phyloP scores from a whole-genome alignment of 1,140 invertebrate species.

The Phortica variegata region DNA sequence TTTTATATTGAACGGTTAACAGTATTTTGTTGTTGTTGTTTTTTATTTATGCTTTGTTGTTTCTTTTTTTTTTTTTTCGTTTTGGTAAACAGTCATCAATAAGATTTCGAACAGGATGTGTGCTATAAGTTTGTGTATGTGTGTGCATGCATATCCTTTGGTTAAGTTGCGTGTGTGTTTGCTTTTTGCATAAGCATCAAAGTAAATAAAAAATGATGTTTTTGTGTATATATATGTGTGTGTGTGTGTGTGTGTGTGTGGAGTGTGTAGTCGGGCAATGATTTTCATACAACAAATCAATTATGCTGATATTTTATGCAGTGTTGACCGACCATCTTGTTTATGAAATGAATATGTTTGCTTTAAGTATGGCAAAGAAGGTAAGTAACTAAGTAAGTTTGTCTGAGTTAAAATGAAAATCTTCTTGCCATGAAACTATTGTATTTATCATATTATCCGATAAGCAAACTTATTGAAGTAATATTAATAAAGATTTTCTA shows the following conservation, averaged over 20 bases:
- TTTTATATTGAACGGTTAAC: not conserved
- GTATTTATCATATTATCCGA: too few species aligned
- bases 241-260: constrained; percentile 4
- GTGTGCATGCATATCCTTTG: not conserved
- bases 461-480: too few species aligned
- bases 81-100: constrained; percentile 25
- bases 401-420: too few species aligned
- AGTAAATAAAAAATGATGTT: not conserved
- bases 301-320: too few species aligned
- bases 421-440: too few species aligned
- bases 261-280: constrained; percentile 18
- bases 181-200: too few species aligned
- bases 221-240: constrained; percentile 8
- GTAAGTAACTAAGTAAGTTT: too few species aligned
- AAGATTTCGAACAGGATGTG: constrained; percentile 15
- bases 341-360: too few species aligned
- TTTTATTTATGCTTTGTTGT: constrained; percentile 7
- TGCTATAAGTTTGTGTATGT: constrained; percentile 6
- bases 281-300: too few species aligned
- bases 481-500: too few species aligned
- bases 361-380: too few species aligned
- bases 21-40: not conserved
- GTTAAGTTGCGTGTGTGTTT: not conserved
- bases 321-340: too few species aligned
- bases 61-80: constrained; percentile 7